Conservation (phyloP, 1,140 invertebrate genomes). For the Stegodyphus mimosarum region DNA sequence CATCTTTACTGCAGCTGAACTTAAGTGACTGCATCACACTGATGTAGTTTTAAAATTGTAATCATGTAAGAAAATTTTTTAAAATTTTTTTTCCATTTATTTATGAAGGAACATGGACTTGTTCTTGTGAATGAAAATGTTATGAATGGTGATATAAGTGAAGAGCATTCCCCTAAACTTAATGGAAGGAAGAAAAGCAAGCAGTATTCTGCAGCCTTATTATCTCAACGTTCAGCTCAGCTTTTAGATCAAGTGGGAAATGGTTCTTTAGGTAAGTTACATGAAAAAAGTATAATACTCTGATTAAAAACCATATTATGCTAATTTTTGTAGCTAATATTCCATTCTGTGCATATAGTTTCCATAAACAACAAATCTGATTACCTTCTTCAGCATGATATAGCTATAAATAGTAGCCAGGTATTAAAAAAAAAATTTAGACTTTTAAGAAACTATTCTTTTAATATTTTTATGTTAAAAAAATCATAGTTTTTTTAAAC, state of each 20-base stretch:
- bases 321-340: too few relatives aligned
- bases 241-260: slow-evolving; percentile 51
- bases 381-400: background rate
- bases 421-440: too few relatives aligned
- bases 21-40: too few relatives aligned
- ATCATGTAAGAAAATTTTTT: too few relatives aligned
- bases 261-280: slow-evolving; percentile 46
- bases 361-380: background rate
- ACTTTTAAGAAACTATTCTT: too few relatives aligned
- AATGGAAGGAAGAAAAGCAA: slow-evolving; percentile 34
- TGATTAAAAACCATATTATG: too few relatives aligned
- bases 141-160: slow-evolving; percentile 57
- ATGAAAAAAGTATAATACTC: background rate
- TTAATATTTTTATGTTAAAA: too few relatives aligned
- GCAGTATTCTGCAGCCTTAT: slow-evolving; percentile 31
- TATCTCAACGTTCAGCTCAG: slow-evolving; percentile 44
- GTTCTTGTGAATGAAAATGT: slow-evolving; percentile 49
- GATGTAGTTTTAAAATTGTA: too few relatives aligned
- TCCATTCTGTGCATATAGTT: background rate
- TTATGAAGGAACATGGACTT: slow-evolving; percentile 54
- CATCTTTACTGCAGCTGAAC: too few relatives aligned
- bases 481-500: too few relatives aligned
- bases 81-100: too few relatives aligned
- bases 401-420: too few relatives aligned
- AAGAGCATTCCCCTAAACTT: slow-evolving; percentile 1